Evolutionary conservation across 1,140 invertebrate species (phyloP).

Genomic region (Lucilia sericata): DNA sequence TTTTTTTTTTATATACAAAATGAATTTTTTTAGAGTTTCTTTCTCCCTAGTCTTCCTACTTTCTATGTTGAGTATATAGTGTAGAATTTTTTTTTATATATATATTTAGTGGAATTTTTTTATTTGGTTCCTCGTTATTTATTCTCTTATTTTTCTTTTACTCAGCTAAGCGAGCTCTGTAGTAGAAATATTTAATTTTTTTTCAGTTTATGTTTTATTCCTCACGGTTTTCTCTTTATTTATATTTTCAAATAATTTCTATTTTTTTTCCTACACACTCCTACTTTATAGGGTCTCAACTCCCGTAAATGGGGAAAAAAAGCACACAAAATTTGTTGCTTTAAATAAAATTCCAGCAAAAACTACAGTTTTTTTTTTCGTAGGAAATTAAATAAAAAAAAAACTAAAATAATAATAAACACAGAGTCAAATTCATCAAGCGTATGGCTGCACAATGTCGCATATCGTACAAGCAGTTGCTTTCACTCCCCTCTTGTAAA

Average conservation of each 20-base stretch:
- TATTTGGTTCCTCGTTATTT: slow-evolving; percentile 21
- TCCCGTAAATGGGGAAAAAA: neutral
- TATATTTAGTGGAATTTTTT: neutral
- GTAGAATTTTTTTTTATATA: neutral
- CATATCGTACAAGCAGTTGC: neutral
- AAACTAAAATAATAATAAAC: slow-evolving; percentile 25
- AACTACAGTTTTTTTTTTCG: no score
- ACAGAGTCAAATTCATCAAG: slow-evolving; percentile 42
- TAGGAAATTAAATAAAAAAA: neutral
- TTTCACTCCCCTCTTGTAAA: neutral
- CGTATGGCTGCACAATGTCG: slow-evolving; percentile 41
- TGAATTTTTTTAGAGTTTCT: slow-evolving; percentile 9
- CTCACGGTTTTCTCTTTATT: slow-evolving; percentile 5
- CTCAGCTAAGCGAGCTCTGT: neutral
- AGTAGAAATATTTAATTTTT: neutral
- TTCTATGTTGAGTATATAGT: neutral
- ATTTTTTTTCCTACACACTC: neutral
- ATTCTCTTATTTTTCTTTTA: slow-evolving; percentile 30
- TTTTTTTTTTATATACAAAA: neutral
- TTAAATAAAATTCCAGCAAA: neutral
- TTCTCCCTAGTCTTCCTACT: neutral
- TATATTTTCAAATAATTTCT: slow-evolving; percentile 1
- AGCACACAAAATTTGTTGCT: slow-evolving; percentile 1
- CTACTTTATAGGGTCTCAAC: neutral
- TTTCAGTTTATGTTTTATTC: neutral